Evolutionary conservation across 1,140 invertebrate genomes (phyloP).

Genomic region (Spodoptera frugiperda): DNA sequence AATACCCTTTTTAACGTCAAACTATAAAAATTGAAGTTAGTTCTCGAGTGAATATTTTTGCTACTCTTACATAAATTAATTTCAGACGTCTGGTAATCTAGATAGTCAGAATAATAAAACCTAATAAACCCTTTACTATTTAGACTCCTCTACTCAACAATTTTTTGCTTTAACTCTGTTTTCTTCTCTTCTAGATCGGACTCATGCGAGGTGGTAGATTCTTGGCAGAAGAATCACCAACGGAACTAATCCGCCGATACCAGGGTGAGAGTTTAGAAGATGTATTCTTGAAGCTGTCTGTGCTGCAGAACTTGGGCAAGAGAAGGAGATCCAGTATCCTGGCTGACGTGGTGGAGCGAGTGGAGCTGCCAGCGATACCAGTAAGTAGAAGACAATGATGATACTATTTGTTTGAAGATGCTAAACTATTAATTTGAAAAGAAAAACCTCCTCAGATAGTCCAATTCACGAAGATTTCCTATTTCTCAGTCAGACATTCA

Average conservation of each 20-base stretch:
- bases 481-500: too few species aligned
- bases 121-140: too few species aligned
- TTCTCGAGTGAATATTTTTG: too few species aligned
- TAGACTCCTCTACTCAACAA: neutral
- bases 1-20: too few species aligned
- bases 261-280: conserved; percentile 94
- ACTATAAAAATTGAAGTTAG: too few species aligned
- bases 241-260: conserved; percentile 92
- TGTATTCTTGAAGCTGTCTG: conserved; percentile 96
- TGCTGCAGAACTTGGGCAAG: conserved; percentile 92
- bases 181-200: conserved; percentile 90
- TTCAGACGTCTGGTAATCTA: too few species aligned
- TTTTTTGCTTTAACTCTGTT: neutral
- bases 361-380: conserved; percentile 87
- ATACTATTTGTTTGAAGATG: too few species aligned
- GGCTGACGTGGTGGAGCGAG: conserved; percentile 90
- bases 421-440: too few species aligned
- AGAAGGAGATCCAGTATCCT: conserved; percentile 91
- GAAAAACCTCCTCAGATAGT: too few species aligned
- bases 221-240: conserved; percentile 96
- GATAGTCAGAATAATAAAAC: too few species aligned
- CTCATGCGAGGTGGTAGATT: conserved; percentile 96
- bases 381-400: conserved; percentile 65
- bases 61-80: too few species aligned
- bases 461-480: too few species aligned